A percentile compares a stretch with the other conserved stretches of the same genome.
These are phyloP conservation scores for Coptodon rendalli DNA, from an alignment of 2,113 vertebrate species.

Conservation along the genomic window DNA sequence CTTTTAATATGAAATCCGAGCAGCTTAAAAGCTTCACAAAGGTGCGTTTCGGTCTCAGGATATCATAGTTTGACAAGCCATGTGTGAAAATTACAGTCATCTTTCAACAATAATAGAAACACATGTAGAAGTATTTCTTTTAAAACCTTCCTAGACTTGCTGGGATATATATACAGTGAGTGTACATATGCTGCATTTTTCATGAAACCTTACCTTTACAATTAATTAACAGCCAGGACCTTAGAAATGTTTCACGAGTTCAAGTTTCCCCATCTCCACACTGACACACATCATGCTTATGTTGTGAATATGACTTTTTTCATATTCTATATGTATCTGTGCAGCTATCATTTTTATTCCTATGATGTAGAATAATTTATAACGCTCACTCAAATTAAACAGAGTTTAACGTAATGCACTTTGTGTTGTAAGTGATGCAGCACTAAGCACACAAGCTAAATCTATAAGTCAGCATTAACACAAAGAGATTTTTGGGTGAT, in stretches of 20 bases:
- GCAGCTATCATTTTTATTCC: background rate
- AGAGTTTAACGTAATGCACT: background rate
- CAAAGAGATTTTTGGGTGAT: background rate
- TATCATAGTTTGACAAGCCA: background rate
- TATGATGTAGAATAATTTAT: background rate
- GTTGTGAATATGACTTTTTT: background rate
- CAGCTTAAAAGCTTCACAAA: slow-evolving; percentile 5
- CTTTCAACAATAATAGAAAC: background rate
- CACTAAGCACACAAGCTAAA: background rate
- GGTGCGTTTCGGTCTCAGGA: background rate
- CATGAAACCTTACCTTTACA: background rate
- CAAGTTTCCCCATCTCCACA: background rate
- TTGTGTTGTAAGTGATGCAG: background rate
- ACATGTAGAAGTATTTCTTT: background rate
- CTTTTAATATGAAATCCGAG: background rate
- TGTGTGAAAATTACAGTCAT: background rate
- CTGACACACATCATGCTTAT: background rate
- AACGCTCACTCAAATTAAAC: background rate
- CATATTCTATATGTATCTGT: background rate
- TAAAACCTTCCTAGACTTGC: background rate
- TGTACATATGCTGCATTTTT: background rate
- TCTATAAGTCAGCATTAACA: background rate
- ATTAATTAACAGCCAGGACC: background rate
- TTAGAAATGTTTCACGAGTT: background rate
- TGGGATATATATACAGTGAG: background rate